Evolutionary conservation across 2,113 vertebrate species (phyloP), one percentile per base, ranked within the genome.

Genomic region (Opisthocomus hoazin): DNA sequence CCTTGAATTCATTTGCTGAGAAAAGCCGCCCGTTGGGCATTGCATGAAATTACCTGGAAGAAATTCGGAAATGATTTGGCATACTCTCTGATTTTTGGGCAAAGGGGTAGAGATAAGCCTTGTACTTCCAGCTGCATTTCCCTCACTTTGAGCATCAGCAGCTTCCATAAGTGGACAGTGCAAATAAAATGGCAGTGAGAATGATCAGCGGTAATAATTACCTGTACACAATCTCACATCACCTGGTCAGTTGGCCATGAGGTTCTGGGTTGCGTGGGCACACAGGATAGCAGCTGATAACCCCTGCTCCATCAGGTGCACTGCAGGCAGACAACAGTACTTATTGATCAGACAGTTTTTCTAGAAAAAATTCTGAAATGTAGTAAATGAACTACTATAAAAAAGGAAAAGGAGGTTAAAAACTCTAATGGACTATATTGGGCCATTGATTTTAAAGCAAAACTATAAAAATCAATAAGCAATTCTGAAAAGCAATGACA

Each of bases 241-340:
- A 50, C 12, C 18, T 1, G 6, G 9, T 64, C 51, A 79, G 37
- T 21, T 5, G 24, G 15, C 12, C 0, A 0, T 2, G 3, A 56
- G 60, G 41, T 68, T 91, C 89, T 84, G 36, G 6, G 29, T 60
- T 90, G 32, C 46, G 39, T 41, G 21, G 8, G 14, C 45, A 94
- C 64, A 43, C 22, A 39, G 34, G 15, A 73, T 12, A 73, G 43
- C 12, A 56, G 34, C 21, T 77, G 45, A 89, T 76, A 84, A 58
- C 73, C 19, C 4, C 26, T 77, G 30, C 30, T 78, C 46, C 5
- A 5, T 61, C 57, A 84, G 34, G 6, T 94, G 23, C 23, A 77
- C 13, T 87, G 30, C 56, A 51, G 36, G 14, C 48, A 64, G 19
- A 14, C 19, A 84, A 60, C 12, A 29, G 17, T 68, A 81, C 60